A percentile compares a stretch with the other conserved stretches of the same genome.
phyloP scores from a whole-genome alignment of 64 coral and sea anemone species.

The Astreopora myriophthalma region DNA sequence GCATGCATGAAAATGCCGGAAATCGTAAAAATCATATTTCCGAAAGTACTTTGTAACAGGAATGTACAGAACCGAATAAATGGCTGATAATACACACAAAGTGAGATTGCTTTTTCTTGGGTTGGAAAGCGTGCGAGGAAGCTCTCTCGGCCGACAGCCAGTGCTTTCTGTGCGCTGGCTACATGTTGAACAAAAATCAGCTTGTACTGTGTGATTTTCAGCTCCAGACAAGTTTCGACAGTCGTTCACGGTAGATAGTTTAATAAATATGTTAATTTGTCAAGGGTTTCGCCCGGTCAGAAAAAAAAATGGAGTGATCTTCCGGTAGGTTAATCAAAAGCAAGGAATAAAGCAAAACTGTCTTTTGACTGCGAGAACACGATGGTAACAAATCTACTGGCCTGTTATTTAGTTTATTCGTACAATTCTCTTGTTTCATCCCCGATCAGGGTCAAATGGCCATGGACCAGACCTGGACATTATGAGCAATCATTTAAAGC shows the following conservation, averaged over 20 bases:
- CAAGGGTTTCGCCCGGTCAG: not conserved
- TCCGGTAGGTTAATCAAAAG: not conserved
- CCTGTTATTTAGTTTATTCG: no score
- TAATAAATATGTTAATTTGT: not conserved
- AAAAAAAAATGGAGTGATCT: not conserved
- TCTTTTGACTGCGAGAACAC: not conserved
- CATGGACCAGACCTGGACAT: conserved; percentile 77
- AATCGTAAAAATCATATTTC: no score
- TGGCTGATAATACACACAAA: no score
- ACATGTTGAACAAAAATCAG: not conserved
- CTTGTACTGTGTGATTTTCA: not conserved
- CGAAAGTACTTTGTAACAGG: no score
- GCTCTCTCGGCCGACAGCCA: no score
- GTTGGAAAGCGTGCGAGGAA: no score
- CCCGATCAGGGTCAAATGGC: not conserved
- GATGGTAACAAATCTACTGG: not conserved
- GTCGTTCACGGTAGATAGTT: not conserved
- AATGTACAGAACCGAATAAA: no score
- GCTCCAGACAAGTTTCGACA: not conserved
- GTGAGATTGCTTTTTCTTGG: no score
- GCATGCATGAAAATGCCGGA: no score
- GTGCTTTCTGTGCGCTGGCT: no score
- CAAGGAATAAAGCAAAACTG: not conserved
- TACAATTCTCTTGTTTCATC: not conserved
- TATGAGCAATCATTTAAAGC: conserved; percentile 83